phyloP scores from a whole-genome alignment of 2,113 vertebrate genomes.

The Tyrannus savana region DNA sequence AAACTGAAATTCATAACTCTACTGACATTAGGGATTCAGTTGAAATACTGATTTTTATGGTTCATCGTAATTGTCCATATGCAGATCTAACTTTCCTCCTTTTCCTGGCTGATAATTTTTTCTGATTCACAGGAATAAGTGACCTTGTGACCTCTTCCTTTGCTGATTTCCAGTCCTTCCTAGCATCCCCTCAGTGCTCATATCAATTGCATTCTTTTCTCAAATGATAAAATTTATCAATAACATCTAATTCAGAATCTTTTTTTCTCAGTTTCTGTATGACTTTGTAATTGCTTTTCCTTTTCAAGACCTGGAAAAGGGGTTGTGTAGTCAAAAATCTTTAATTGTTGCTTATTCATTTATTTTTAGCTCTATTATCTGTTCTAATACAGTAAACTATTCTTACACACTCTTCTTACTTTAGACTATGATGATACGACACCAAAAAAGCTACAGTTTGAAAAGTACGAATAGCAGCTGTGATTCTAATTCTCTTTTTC shows the following conservation, averaged over 20 bases:
- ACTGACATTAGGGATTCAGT: background rate
- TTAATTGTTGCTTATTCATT: background rate
- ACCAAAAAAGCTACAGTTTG: background rate
- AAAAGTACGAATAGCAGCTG: background rate
- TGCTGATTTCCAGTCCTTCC: background rate
- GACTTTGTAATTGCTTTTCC: background rate
- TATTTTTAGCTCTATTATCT: background rate
- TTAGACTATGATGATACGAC: background rate
- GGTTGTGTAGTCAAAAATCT: background rate
- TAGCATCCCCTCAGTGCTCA: background rate
- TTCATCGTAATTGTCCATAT: background rate
- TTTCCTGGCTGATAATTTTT: background rate
- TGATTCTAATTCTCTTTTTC: slow-evolving; percentile 10
- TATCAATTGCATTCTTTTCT: background rate
- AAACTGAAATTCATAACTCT: background rate
- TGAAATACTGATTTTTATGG: background rate
- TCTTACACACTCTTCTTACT: background rate
- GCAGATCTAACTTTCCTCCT: background rate
- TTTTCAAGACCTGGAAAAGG: background rate
- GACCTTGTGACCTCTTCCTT: background rate
- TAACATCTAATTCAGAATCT: background rate
- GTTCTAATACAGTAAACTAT: background rate
- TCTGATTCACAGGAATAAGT: background rate
- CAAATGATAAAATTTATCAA: background rate
- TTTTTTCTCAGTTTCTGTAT: background rate